A percentile compares a stretch with the other conserved stretches of the same genome.
phyloP scores from a whole-genome alignment of 2,888 invertebrate genomes.

The Mactromeris polynyma region DNA sequence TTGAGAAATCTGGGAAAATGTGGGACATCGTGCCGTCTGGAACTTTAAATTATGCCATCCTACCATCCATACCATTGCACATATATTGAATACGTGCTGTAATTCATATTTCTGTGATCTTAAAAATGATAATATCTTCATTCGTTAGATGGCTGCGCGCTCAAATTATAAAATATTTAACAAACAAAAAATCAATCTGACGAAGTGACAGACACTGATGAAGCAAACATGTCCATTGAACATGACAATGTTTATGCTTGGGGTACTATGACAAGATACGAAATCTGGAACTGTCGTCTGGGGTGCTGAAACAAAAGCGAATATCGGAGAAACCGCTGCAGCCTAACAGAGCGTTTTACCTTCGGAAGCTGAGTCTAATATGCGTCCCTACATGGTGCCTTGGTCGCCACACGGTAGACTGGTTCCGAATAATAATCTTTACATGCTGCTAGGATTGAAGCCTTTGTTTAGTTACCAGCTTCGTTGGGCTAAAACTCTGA shows the following conservation, averaged over 20 bases:
- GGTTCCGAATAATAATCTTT: constrained; percentile 25
- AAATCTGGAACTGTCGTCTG: neutral
- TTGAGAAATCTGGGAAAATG: too few species aligned
- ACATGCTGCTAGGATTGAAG: constrained; percentile 32
- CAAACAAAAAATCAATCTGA: neutral
- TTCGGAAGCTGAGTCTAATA: constrained; percentile 11
- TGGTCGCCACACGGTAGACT: constrained; percentile 33
- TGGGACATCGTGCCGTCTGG: too few species aligned
- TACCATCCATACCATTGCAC: too few species aligned
- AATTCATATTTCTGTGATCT: too few species aligned
- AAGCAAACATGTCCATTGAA: neutral
- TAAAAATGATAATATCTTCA: too few species aligned
- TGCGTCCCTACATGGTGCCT: constrained; percentile 26
- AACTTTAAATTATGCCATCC: too few species aligned
- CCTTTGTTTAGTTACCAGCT: constrained; percentile 22
- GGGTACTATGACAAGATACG: neutral
- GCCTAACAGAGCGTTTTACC: constrained; percentile 31
- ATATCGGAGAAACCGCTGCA: constrained; percentile 33
- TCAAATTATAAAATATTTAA: constrained; percentile 11
- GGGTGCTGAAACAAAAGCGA: constrained; percentile 26
- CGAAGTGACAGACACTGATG: neutral
- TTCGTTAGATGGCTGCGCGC: neutral
- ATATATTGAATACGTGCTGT: too few species aligned
- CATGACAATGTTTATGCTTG: neutral
- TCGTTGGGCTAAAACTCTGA: constrained; percentile 13